Base-by-base conservation (phyloP, 2,888 invertebrate species). In the Pyrgus malvae region DNA sequence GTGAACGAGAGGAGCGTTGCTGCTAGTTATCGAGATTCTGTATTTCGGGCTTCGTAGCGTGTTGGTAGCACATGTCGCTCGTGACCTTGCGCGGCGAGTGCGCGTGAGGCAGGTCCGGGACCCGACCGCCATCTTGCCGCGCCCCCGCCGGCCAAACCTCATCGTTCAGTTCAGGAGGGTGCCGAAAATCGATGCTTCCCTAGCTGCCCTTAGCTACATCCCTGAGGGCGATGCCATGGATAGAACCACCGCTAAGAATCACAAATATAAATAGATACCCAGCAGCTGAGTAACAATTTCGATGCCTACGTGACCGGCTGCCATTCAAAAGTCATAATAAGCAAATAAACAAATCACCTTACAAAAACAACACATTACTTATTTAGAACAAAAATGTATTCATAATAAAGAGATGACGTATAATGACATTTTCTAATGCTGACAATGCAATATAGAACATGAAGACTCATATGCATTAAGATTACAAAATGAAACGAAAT, bases 181-280 rank as follows among this genome's bases (percentile, higher is more conserved):
- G 85, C 80, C 85, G 70, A 88, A 90, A 89, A 90, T 89, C 89
- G 88, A 89, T 89, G 80, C 69, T 77, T 80, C 85, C 88, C 86
- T 82, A 71, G 73, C 75, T 78, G 75, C 80, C 78, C 75, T 76
- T 70, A 51, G 50, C 50, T 42, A 72, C 68, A 71, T 71, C 72
- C 72, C 70, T 74, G 74, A 81, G 83, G 83, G 84, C 78, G 79
- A 76, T 76, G 70, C 73, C 74, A 67, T 66, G 72, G 70, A 74
- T 74, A 69, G 71, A 35, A 40, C 73, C 69, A 75, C 70, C 69
- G 66, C 68, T 42, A 33, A 51, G 35, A 44, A 35, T 51, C 16
- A 27, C 12, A 37, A 45, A 53, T 53, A 53, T 45, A 53, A 37
- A 53, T 53, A 53, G 17, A 44, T 51, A 44, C 49, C 40, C 21